Conservation (phyloP, 1,140 invertebrate species). For the Papilio helenus region DNA sequence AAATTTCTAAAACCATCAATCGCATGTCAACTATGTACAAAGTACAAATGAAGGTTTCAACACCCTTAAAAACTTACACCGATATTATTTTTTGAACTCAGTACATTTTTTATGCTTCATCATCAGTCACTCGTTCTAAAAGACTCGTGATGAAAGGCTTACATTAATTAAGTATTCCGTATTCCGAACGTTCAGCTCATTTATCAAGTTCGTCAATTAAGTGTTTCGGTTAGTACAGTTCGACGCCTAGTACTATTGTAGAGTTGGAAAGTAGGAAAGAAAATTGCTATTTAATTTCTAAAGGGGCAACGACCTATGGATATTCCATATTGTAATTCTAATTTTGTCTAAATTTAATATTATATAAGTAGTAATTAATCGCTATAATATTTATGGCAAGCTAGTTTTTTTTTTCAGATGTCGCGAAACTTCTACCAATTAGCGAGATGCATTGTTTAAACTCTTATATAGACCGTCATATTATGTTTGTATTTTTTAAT, state of each 20-base stretch:
- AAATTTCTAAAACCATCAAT: neutral
- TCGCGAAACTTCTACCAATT: neutral
- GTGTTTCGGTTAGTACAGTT: conserved; percentile 1
- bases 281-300: conserved; percentile 3
- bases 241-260: conserved; percentile 15
- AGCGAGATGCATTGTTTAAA: neutral
- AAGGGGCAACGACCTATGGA: neutral
- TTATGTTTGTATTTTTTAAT: neutral
- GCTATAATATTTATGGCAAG: neutral
- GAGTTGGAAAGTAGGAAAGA: neutral
- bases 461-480: neutral
- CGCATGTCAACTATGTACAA: neutral
- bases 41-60: neutral
- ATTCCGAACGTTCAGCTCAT: conserved; percentile 5
- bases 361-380: too few relatives aligned
- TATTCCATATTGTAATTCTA: neutral
- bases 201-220: conserved; percentile 21
- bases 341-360: too few relatives aligned
- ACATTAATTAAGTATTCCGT: conserved; percentile 28
- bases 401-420: neutral
- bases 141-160: conserved; percentile 5
- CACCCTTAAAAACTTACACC: neutral
- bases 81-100: neutral
- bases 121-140: neutral
- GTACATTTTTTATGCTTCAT: neutral